phyloP scores from a whole-genome alignment of 2,797 vertebrate species.

The Gallinago solitaria region DNA sequence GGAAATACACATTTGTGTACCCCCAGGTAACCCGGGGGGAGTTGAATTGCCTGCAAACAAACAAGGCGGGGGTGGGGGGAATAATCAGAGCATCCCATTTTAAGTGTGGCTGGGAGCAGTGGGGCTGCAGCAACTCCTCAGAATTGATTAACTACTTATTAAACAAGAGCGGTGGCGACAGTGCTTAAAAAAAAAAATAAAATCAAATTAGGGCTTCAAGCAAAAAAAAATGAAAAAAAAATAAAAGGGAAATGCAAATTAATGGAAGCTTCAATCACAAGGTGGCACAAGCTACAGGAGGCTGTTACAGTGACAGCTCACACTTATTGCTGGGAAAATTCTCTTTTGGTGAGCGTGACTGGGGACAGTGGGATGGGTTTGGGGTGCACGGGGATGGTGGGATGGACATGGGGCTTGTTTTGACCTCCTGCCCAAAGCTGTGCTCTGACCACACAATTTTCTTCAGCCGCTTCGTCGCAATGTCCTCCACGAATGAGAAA shows the following conservation, averaged over 20 bases:
- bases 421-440: not conserved
- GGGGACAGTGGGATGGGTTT: rapidly evolving
- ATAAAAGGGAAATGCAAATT: conserved; percentile 11
- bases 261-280: not conserved
- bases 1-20: not conserved
- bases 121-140: not conserved
- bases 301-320: not conserved
- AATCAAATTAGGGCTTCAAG: conserved; percentile 60
- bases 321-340: not conserved
- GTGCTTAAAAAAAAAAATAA: conserved; percentile 25
- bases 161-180: conserved; percentile 42
- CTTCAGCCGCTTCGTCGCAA: rapidly evolving
- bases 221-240: not conserved
- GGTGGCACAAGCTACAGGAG: not conserved
- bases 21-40: not conserved
- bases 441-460: not conserved
- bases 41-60: conserved; percentile 36
- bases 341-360: rapidly evolving
- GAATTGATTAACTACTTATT: conserved; percentile 70
- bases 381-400: rapidly evolving
- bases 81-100: conserved; percentile 49
- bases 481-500: not conserved
- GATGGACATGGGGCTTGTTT: not conserved
- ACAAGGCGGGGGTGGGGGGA: rapidly evolving
- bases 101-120: conserved; percentile 39